phyloP scores from a whole-genome alignment of 2,888 invertebrate species.

The Linnaemya vulpina region DNA sequence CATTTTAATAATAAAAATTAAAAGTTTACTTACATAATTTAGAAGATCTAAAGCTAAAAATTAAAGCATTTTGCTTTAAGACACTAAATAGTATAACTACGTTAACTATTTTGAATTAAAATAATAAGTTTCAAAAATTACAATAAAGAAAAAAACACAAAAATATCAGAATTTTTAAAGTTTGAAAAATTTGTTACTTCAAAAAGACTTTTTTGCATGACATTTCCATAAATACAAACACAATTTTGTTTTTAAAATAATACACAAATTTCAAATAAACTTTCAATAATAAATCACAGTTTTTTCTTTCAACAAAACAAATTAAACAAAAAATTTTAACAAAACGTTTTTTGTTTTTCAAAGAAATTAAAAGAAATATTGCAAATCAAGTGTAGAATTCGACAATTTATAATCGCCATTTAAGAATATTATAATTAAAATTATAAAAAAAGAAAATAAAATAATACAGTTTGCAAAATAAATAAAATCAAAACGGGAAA shows the following conservation, averaged over 20 bases:
- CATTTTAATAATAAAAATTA: constrained; percentile 50
- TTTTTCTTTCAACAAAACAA: constrained; percentile 70
- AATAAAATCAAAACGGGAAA: constrained; percentile 27
- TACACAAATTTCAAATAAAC: constrained; percentile 69
- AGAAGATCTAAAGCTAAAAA: constrained; percentile 51
- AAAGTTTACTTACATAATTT: constrained; percentile 59
- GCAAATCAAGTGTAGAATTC: constrained; percentile 65
- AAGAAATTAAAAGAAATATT: constrained; percentile 41
- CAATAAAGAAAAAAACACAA: constrained; percentile 50
- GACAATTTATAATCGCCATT: constrained; percentile 61
- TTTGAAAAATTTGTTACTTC: constrained; percentile 45
- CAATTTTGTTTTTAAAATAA: constrained; percentile 67
- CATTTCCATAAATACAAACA: constrained; percentile 63
- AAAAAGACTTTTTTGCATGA: constrained; percentile 56
- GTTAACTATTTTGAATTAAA: constrained; percentile 54
- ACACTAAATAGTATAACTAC: constrained; percentile 31
- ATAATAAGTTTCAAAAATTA: constrained; percentile 55
- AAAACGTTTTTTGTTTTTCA: constrained; percentile 52
- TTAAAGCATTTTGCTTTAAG: constrained; percentile 25
- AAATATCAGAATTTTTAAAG: constrained; percentile 63
- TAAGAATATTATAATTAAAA: constrained; percentile 41
- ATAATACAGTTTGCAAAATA: constrained; percentile 59
- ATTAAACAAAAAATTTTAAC: constrained; percentile 51
- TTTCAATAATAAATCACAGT: constrained; percentile 71
- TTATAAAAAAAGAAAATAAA: constrained; percentile 38